phyloP scores from a whole-genome alignment of 2,113 vertebrate genomes.

The Microcebus ravelobensis region DNA sequence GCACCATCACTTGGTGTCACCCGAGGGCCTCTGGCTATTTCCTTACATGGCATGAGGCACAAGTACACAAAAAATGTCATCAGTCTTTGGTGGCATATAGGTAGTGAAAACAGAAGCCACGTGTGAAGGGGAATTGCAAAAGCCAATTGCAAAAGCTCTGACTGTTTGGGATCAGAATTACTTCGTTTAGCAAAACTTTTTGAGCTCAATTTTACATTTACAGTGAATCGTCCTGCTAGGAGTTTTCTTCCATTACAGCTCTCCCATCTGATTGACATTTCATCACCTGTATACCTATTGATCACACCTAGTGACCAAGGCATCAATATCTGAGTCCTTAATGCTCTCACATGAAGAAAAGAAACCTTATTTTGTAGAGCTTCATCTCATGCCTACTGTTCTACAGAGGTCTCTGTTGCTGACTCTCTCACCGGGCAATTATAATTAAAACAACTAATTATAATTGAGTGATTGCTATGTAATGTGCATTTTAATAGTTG shows the following conservation, averaged over 20 bases:
- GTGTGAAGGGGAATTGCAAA: neutral
- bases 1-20: neutral
- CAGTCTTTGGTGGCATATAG: slow-evolving; percentile 4
- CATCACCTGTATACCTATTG: neutral
- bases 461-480: neutral
- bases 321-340: neutral
- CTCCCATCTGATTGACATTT: neutral
- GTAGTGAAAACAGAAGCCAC: neutral
- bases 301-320: neutral
- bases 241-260: neutral
- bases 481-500: neutral
- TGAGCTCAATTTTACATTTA: neutral
- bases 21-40: neutral
- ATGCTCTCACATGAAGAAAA: neutral
- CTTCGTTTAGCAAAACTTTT: neutral
- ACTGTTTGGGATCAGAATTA: neutral
- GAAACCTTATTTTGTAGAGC: neutral
- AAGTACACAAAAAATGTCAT: neutral
- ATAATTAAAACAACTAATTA: neutral
- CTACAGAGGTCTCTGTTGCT: neutral
- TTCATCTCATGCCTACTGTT: neutral
- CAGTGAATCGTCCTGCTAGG: neutral
- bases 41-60: neutral
- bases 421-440: neutral
- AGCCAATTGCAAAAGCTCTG: neutral